Conservation (phyloP, 2,888 invertebrate species). For the Pammene fasciana region DNA sequence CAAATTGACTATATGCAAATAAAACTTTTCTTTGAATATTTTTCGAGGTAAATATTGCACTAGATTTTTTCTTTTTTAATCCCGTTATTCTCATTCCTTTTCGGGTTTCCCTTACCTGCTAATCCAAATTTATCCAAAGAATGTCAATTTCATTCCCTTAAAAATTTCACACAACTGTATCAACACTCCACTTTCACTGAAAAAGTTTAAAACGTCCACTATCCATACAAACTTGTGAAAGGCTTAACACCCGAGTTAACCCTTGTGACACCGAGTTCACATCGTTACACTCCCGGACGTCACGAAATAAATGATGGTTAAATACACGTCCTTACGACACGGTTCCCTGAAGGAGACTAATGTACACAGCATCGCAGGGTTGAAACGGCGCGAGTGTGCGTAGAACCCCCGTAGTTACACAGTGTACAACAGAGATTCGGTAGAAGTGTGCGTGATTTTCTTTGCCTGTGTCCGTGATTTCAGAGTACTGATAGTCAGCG, state of each 20-base stretch:
- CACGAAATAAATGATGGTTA: constrained; percentile 20
- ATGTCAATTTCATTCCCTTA: constrained; percentile 17
- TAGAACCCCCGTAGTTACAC: constrained; percentile 23
- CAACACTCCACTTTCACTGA: constrained; percentile 37
- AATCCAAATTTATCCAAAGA: constrained; percentile 29
- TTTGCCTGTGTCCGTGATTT: constrained; percentile 39
- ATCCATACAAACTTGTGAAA: constrained; percentile 32
- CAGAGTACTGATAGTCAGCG: constrained; percentile 32
- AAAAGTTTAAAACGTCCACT: constrained; percentile 26
- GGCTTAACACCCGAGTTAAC: constrained; percentile 32
- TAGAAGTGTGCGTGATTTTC: constrained; percentile 32
- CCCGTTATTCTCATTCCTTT: background rate
- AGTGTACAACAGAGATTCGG: constrained; percentile 22
- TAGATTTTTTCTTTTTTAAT: background rate
- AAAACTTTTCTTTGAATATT: too few relatives aligned
- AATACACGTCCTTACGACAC: constrained; percentile 19
- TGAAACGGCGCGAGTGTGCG: constrained; percentile 30
- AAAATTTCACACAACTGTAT: constrained; percentile 32
- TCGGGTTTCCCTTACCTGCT: constrained; percentile 30
- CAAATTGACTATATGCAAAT: too few relatives aligned
- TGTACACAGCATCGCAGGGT: constrained; percentile 40
- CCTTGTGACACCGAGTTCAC: constrained; percentile 29
- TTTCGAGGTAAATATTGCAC: too few relatives aligned
- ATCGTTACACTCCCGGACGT: constrained; percentile 33
- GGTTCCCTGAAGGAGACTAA: constrained; percentile 34